Conservation (phyloP, 2,888 invertebrate genomes). For the Apantesis nais region DNA sequence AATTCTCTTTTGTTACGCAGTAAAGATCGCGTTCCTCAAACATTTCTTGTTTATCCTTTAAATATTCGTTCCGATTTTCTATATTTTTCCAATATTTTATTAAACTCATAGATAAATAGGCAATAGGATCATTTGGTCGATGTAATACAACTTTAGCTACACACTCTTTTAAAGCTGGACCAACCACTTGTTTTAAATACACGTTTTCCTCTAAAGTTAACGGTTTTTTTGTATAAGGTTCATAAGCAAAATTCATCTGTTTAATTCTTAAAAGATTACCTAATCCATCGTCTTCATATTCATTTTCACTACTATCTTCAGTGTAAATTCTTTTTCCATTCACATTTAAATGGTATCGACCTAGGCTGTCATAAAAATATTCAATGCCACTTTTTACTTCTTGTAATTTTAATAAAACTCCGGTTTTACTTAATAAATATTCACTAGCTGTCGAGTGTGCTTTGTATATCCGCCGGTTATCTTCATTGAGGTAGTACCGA, state of each 20-base stretch:
- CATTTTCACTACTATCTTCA: slow-evolving; percentile 35
- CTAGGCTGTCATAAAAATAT: slow-evolving; percentile 53
- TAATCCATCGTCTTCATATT: slow-evolving; percentile 50
- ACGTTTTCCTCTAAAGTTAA: slow-evolving; percentile 47
- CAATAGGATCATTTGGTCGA: slow-evolving; percentile 57
- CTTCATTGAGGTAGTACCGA: slow-evolving; percentile 49
- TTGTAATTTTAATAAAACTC: slow-evolving; percentile 45
- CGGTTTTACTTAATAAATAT: slow-evolving; percentile 43
- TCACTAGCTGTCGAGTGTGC: slow-evolving; percentile 47
- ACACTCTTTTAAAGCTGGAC: slow-evolving; percentile 53
- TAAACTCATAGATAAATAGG: slow-evolving; percentile 52
- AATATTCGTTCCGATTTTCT: slow-evolving; percentile 24
- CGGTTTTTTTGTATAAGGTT: slow-evolving; percentile 34
- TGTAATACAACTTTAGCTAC: slow-evolving; percentile 56
- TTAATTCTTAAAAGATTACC: slow-evolving; percentile 48
- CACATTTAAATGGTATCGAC: slow-evolving; percentile 48
- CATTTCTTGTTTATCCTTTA: slow-evolving; percentile 34
- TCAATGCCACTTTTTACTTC: slow-evolving; percentile 44
- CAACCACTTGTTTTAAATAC: slow-evolving; percentile 53
- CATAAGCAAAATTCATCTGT: slow-evolving; percentile 17
- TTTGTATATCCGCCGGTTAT: slow-evolving; percentile 47
- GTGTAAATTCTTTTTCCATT: slow-evolving; percentile 47
- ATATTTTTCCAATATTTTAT: slow-evolving; percentile 45
- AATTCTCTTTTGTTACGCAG: slow-evolving; percentile 16
- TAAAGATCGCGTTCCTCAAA: slow-evolving; percentile 31